These are phyloP conservation scores for Dendrocopos noguchii DNA, from an alignment of 2,113 vertebrate species.

Conservation along the genomic window DNA sequence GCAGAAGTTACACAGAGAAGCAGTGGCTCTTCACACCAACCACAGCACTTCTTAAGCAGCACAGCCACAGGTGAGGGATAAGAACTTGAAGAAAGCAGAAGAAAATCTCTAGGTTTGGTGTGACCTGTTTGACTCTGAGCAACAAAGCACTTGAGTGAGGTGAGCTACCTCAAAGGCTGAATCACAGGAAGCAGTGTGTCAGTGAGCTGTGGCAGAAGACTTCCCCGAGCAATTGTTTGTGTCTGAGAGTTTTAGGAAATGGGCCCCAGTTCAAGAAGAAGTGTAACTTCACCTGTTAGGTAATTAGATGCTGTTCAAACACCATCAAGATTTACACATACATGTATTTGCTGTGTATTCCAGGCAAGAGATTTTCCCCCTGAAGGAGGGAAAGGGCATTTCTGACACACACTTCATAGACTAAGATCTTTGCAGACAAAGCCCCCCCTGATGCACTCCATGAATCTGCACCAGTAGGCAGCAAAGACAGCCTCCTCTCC, in stretches of 20 bases:
- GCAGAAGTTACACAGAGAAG: background rate
- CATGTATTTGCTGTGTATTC: background rate
- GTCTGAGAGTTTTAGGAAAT: background rate
- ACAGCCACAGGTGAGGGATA: accelerated
- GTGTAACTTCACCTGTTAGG: background rate
- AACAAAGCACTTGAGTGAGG: accelerated
- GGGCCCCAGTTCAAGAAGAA: background rate
- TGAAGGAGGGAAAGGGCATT: background rate
- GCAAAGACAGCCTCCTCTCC: background rate
- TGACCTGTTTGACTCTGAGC: background rate
- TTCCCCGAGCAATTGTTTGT: background rate
- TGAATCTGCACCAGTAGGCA: background rate
- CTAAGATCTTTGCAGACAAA: background rate
- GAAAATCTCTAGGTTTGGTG: background rate
- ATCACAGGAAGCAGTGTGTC: background rate
- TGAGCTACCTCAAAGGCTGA: background rate
- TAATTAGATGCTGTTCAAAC: background rate
- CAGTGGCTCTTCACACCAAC: background rate
- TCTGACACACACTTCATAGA: background rate
- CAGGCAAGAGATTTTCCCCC: background rate
- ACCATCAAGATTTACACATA: background rate
- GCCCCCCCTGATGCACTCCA: background rate
- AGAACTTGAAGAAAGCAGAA: background rate
- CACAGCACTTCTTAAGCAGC: background rate
- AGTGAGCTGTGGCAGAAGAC: background rate